A percentile compares a stretch with the other conserved stretches of the same genome.
phyloP scores from a whole-genome alignment of 2,888 invertebrate species.

The Drosophila barbarae region DNA sequence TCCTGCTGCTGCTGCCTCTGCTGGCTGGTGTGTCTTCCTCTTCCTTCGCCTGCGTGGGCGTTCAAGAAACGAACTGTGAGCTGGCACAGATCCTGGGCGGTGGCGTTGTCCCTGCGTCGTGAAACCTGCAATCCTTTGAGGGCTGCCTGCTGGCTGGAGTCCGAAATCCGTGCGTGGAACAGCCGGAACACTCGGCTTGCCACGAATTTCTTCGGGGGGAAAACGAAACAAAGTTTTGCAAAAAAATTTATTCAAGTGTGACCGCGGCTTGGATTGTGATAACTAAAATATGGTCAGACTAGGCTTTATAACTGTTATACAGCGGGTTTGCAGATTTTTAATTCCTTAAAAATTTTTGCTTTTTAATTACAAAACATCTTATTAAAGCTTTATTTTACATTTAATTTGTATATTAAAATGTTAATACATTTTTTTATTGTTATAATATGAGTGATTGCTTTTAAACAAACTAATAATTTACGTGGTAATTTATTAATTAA shows the following conservation, averaged over 20 bases:
- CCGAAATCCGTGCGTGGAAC: background rate
- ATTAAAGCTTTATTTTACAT: too few species aligned
- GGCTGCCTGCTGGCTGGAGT: slow-evolving; percentile 1
- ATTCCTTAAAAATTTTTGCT: too few species aligned
- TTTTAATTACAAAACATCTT: too few species aligned
- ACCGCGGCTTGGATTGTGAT: background rate
- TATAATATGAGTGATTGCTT: too few species aligned
- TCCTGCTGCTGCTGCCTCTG: slow-evolving; percentile 6
- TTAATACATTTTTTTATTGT: too few species aligned
- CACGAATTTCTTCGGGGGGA: slow-evolving; percentile 18
- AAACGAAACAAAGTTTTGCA: slow-evolving; percentile 19
- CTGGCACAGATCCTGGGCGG: slow-evolving; percentile 14
- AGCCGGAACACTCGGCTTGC: slow-evolving; percentile 13
- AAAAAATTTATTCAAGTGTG: slow-evolving; percentile 12
- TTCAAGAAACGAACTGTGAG: slow-evolving; percentile 12
- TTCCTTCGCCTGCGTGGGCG: slow-evolving; percentile 19
- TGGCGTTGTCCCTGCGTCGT: slow-evolving; percentile 14
- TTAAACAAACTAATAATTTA: too few species aligned
- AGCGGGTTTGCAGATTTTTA: background rate
- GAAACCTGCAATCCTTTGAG: slow-evolving; percentile 15
- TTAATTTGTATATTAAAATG: too few species aligned
- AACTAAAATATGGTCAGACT: background rate
- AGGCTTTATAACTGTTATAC: slow-evolving; percentile 1
- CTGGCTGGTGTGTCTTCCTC: background rate
- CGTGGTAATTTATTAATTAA: too few species aligned